A percentile compares a stretch with the other conserved stretches of the same genome.
Conservation (phyloP, 2,797 vertebrate species). For the Parambassis ranga region DNA sequence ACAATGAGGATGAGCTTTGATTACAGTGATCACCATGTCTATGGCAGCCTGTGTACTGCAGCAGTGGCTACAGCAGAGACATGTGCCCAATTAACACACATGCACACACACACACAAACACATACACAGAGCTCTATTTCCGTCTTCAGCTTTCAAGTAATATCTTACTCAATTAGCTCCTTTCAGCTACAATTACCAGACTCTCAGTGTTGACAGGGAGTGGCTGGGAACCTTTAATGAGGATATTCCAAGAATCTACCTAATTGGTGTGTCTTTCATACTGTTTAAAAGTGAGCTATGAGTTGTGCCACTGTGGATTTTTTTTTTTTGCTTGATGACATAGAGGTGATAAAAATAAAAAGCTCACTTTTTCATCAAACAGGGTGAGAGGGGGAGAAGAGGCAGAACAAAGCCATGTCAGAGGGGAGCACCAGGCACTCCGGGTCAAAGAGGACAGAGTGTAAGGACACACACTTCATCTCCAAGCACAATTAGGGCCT, state of each 20-base stretch:
- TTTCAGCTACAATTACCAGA: conserved; percentile 73
- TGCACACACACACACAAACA: conserved; percentile 3
- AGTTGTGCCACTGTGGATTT: background rate
- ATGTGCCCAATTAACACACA: conserved; percentile 56
- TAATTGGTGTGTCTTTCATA: conserved; percentile 33
- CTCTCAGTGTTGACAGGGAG: conserved; percentile 52
- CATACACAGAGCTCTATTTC: conserved; percentile 62
- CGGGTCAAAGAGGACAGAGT: conserved; percentile 78
- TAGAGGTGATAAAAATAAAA: background rate
- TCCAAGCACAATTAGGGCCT: background rate
- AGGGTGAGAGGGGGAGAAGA: conserved; percentile 84
- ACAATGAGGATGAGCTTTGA: conserved; percentile 41
- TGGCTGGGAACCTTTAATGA: conserved; percentile 44
- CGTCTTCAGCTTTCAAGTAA: conserved; percentile 64
- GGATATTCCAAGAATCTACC: conserved; percentile 36
- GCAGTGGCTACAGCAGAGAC: conserved; percentile 46
- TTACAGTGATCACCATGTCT: conserved; percentile 61
- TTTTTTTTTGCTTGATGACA: background rate
- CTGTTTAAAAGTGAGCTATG: background rate
- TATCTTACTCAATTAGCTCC: conserved; percentile 68
- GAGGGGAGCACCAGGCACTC: conserved; percentile 72
- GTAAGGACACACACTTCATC: conserved; percentile 68
- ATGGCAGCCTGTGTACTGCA: conserved; percentile 36
- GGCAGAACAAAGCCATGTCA: conserved; percentile 80
- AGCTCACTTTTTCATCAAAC: conserved; percentile 1